Conservation (phyloP, 1,140 invertebrate genomes). For the Tenebrio molitor region DNA sequence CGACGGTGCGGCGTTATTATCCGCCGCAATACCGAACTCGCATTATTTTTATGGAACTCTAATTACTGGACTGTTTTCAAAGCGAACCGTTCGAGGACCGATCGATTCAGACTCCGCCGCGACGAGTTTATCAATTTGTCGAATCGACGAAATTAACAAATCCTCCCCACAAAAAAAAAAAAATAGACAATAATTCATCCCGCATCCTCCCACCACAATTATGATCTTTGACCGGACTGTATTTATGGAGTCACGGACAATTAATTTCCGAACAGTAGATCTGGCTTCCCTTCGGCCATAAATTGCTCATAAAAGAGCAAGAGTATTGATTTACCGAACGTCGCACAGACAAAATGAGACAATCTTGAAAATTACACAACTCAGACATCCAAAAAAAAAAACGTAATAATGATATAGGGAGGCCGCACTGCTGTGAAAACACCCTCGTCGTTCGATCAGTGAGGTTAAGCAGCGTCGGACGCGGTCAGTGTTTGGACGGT, state of each 20-base stretch:
- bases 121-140: background rate
- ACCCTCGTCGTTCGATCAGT: too few relatives aligned
- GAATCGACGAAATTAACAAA: background rate
- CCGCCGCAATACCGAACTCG: too few relatives aligned
- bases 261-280: conserved; percentile 34
- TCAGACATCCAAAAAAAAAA: too few relatives aligned
- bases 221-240: conserved; percentile 1
- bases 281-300: conserved; percentile 17
- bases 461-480: too few relatives aligned
- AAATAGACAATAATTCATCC: background rate
- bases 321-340: conserved; percentile 17
- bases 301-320: conserved; percentile 27
- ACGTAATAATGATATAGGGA: too few relatives aligned
- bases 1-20: background rate
- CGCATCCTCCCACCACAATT: background rate
- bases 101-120: background rate
- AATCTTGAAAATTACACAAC: too few relatives aligned
- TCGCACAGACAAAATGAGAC: conserved; percentile 13
- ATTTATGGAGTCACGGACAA: conserved; percentile 21
- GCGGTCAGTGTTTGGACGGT: too few relatives aligned
- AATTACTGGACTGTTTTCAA: background rate
- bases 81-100: background rate
- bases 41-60: conserved; percentile 18
- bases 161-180: conserved; percentile 1
- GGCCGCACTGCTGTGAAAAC: too few relatives aligned